A percentile compares a stretch with the other conserved stretches of the same genome.
phyloP scores from a whole-genome alignment of 2,113 vertebrate species.

The Prochilodus magdalenae region DNA sequence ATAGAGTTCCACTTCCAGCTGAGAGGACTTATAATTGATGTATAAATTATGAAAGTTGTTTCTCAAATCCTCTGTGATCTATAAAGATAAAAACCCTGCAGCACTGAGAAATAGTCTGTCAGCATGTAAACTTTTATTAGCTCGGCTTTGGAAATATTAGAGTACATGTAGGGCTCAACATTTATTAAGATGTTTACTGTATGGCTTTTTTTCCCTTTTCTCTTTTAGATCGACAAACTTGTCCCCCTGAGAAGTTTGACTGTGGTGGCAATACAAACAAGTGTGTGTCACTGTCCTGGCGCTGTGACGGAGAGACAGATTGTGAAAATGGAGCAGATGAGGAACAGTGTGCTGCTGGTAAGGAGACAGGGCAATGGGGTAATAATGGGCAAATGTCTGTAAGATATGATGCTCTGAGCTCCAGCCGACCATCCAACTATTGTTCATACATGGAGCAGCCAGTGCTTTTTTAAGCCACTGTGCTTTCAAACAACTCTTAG shows the following conservation, averaged over 20 bases:
- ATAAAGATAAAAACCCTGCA: slow-evolving; percentile 3
- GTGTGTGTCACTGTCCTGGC: slow-evolving; percentile 93
- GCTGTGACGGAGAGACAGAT: slow-evolving; percentile 92
- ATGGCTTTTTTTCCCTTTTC: slow-evolving; percentile 56
- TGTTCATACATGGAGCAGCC: neutral
- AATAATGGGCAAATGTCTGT: neutral
- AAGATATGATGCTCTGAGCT: no score
- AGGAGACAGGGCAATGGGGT: neutral
- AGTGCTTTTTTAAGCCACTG: no score
- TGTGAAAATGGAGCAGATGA: slow-evolving; percentile 93
- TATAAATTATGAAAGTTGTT: slow-evolving; percentile 70
- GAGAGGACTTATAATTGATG: slow-evolving; percentile 59
- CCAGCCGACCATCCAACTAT: neutral
- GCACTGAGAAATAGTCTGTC: neutral
- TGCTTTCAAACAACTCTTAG: neutral
- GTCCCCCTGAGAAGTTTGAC: slow-evolving; percentile 92
- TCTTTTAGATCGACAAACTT: slow-evolving; percentile 86
- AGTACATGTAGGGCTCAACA: neutral
- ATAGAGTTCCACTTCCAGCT: slow-evolving; percentile 50
- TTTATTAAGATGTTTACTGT: slow-evolving; percentile 34
- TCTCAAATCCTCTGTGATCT: slow-evolving; percentile 67
- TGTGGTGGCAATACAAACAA: slow-evolving; percentile 89
- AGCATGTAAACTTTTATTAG: neutral
- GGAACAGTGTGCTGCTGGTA: slow-evolving; percentile 89
- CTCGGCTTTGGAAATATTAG: neutral